A percentile compares a stretch with the other conserved stretches of the same genome.
phyloP scores from a whole-genome alignment of 2,113 vertebrate genomes.

The Lates calcarifer region DNA sequence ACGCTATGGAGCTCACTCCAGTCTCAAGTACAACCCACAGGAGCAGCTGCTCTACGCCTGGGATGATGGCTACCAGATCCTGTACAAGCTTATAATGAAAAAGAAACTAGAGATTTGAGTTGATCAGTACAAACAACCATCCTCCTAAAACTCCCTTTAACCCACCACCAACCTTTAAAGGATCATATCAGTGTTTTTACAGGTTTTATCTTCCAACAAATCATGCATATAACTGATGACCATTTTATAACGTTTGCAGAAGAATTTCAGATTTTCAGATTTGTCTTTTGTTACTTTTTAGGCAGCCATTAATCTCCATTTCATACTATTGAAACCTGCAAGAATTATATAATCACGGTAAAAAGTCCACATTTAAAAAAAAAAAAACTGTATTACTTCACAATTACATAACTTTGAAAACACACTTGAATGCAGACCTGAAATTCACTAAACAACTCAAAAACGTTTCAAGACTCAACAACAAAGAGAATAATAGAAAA shows the following conservation, averaged over 20 bases:
- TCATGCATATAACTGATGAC: background rate
- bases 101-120: constrained; percentile 87
- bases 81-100: constrained; percentile 96
- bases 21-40: constrained; percentile 93
- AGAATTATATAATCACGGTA: background rate
- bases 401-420: background rate
- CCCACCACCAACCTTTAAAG: background rate
- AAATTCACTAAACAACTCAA: background rate
- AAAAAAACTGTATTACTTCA: background rate
- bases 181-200: background rate
- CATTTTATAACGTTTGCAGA: background rate
- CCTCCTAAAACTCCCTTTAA: background rate
- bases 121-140: background rate
- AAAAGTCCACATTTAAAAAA: background rate
- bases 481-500: background rate
- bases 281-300: background rate
- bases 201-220: constrained; percentile 17
- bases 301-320: background rate
- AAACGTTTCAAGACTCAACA: background rate
- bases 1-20: constrained; percentile 92
- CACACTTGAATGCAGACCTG: background rate
- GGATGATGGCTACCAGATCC: constrained; percentile 98
- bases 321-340: background rate
- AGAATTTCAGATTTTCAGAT: background rate
- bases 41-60: constrained; percentile 96